These are phyloP conservation scores for Tetraneura akinire DNA, from an alignment of 1,140 invertebrate genomes.

Conservation along the genomic window DNA sequence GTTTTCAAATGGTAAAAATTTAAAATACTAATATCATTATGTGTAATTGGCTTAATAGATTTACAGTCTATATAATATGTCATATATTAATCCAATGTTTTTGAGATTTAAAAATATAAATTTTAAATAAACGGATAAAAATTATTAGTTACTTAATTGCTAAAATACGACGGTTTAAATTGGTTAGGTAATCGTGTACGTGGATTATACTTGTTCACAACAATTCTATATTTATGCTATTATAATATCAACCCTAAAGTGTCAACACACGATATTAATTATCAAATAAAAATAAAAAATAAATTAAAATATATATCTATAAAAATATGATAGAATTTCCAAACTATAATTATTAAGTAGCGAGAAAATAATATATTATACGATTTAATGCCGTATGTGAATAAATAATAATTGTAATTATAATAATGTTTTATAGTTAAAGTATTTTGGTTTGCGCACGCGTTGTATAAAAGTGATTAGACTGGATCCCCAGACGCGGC, in stretches of 20 bases:
- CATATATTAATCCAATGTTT: background rate
- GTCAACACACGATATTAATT: background rate
- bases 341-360: too few species aligned
- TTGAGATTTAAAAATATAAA: background rate
- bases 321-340: background rate
- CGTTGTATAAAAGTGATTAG: background rate
- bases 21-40: background rate
- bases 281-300: background rate
- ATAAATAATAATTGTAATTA: background rate
- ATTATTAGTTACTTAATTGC: background rate
- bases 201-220: background rate
- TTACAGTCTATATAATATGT: background rate
- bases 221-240: background rate
- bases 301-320: background rate
- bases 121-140: background rate
- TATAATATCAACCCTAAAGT: background rate
- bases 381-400: too few species aligned
- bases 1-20: background rate
- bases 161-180: background rate
- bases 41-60: slow-evolving; percentile 24
- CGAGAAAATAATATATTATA: too few species aligned
- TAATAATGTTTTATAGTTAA: background rate
- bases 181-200: background rate
- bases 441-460: background rate
- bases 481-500: slow-evolving; percentile 16